Conservation (phyloP, 2,113 vertebrate genomes). For the Rhynchomys soricoides region DNA sequence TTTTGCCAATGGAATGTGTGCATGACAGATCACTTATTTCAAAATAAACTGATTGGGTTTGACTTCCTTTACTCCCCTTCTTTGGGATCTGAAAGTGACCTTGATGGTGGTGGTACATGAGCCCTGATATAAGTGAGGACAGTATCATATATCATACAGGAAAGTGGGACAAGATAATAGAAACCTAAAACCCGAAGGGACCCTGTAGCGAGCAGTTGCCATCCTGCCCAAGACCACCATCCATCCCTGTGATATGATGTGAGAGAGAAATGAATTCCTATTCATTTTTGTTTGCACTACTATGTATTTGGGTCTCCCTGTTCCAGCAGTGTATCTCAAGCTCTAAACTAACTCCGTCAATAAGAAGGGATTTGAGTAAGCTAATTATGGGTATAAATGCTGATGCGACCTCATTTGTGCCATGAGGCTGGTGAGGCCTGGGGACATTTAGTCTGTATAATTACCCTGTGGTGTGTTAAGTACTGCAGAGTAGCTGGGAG, state of each 20-base stretch:
- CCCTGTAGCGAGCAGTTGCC: background rate
- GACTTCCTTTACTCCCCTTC: background rate
- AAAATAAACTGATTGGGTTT: background rate
- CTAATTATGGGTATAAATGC: background rate
- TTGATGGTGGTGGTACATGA: background rate
- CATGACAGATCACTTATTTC: background rate
- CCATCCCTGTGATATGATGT: background rate
- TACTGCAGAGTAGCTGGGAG: background rate
- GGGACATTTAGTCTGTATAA: constrained; percentile 2
- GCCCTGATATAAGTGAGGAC: background rate
- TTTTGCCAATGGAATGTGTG: background rate
- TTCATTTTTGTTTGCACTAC: background rate
- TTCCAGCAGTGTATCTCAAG: background rate
- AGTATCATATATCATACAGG: background rate
- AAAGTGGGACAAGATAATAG: background rate
- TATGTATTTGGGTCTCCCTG: background rate
- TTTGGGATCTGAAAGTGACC: background rate
- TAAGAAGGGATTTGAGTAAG: constrained; percentile 30
- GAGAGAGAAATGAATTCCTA: background rate
- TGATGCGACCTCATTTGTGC: constrained; percentile 42
- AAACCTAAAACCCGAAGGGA: background rate
- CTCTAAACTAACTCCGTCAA: background rate
- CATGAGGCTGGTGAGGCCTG: background rate
- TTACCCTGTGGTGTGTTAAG: background rate
- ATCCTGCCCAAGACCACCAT: background rate